Base-by-base conservation (phyloP, 2,888 invertebrate species). In the Junonia oenone region DNA sequence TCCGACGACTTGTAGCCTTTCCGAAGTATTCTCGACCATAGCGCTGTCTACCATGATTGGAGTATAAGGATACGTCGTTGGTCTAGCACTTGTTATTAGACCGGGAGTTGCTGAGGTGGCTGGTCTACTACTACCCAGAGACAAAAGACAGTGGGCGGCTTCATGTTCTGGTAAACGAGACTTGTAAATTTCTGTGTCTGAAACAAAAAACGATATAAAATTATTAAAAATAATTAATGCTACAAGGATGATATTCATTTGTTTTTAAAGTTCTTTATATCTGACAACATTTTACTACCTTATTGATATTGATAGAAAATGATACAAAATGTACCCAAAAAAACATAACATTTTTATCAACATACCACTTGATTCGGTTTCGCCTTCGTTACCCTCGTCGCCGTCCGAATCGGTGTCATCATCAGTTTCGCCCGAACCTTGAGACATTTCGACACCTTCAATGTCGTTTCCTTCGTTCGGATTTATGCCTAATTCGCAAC, bases 101-200 rank as follows among this genome's bases (percentile, higher is more conserved):
- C 92, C 92, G 0, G 93, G 91, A 1, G 91, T 83, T 50, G 85
- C 78, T 8, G 85, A 79, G 3, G 84, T 78, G 0, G 91, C 86
- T 6, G 92, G 91, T 40, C 92, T 88, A 68, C 90, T 85, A 17
- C 92, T 94, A 3, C 94, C 93, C 43, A 97, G 83, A 31, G 96
- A 95, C 37, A 97, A 80, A 56, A 97, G 83, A 72, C 96, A 95
- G 67, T 95, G 94, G 0, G 96, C 97, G 6, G 96, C 96, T 84
- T 97, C 97, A 68, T 96, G 96, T 77, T 97, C 97, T 68, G 93
- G 93, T 63, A 94, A 82, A n/a, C 94, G 88, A 6, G 94, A 92
- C 71, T 93, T 94, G 59, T 92, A 93, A 65, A 93, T 93, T 77
- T 94, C 94, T 64, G 92, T 90, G 81, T 93, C 92, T 92, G 81